Base-by-base conservation (phyloP, 2,888 invertebrate species). In the Phaonia tiefii region DNA sequence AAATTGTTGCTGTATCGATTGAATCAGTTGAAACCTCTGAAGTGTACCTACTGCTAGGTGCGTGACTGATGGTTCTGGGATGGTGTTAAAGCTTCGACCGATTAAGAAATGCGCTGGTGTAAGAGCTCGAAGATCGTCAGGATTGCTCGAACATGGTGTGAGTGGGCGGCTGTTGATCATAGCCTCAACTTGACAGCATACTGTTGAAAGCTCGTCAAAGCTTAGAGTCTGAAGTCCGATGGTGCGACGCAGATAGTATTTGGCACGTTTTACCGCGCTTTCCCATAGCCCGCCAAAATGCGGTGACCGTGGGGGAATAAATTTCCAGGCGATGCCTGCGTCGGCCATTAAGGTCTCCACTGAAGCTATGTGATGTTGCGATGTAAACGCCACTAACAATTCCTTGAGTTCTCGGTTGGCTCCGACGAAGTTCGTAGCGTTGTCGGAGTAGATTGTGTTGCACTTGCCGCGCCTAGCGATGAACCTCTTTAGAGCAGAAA, bases 41-140 rank as follows among this genome's bases (percentile, higher is more conserved):
- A 25, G 54, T 22, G 79, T n/a, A n/a, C n/a, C n/a, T n/a, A n/a
- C n/a, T n/a, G 71, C 37, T 79, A 69, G 13, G 42, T 15, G 31
- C 56, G 2, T 63, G 26, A 15, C 58, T 79, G 31, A 60, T 69
- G 20, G 39, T 69, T 60, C 26, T 70, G 79, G 10, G 58, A 56
- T 10, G 60, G 77, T 25, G 77, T 78, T 8, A 72, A 13, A 7
- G 72, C 20, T n/a, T n/a, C n/a, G n/a, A n/a, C n/a, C n/a, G n/a
- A 76, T 76, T 5, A 78, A 15, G 46, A 85, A 85, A 60, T 85
- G 83, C 1, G 69, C 79, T 25, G 85, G 84, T 1, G 84, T 85
- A 1, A 86, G 22, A 4, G 81, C 31, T 1, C 44, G 51, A 20
- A 75, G 13, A 10, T 75, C 71, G 42, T 75, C 51, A 7, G 69